Evolutionary conservation across 2,888 invertebrate genomes (phyloP), one percentile per base, ranked within the genome.

Genomic region (Therioaphis trifolii): DNA sequence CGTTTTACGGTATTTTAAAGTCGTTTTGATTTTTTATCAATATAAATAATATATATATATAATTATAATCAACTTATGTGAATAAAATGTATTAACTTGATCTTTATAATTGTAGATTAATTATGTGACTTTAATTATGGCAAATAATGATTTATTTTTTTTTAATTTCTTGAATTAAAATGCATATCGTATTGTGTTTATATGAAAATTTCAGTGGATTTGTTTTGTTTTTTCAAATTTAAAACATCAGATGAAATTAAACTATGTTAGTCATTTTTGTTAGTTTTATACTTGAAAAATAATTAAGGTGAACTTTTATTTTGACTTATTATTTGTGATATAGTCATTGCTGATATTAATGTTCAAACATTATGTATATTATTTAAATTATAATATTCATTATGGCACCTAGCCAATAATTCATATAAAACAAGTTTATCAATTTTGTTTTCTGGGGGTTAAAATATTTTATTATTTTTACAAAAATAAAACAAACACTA

Each of bases 131-230:
- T 49, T 63, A 29, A n/a, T 21, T 61, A 46, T 29, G 12, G 43
- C 14, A 21, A 66, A 35, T 14, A 21, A 24, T 66, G 49, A 21
- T 66, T 21, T 9, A 66, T 77, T 66, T 14, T 69, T 52, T 40
- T 12, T 68, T 55, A 27, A 40, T 69, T 79, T 79, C 21, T 68
- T 18, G 40, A 78, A 78, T 55, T 43, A 40, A 18, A 14, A 79
- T 55, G 78, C 68, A 79, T 79, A 78, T 79, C 78, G 55, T 75
- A 40, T 24, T 29, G 49, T 77, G 21, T 66, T 66, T 40, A 24
- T 40, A 75, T 55, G n/a, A 15, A 58, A 58, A 63, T 46, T 14
- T 35, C 35, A 43, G 52, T 21, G 52, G 24, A 69, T 40, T 18
- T 69, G n/a, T 69, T 52, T 69, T 52, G 40, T 21, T 78, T 69